Base-by-base conservation (phyloP, 2,888 invertebrate species). In the Parnassius smintheus region DNA sequence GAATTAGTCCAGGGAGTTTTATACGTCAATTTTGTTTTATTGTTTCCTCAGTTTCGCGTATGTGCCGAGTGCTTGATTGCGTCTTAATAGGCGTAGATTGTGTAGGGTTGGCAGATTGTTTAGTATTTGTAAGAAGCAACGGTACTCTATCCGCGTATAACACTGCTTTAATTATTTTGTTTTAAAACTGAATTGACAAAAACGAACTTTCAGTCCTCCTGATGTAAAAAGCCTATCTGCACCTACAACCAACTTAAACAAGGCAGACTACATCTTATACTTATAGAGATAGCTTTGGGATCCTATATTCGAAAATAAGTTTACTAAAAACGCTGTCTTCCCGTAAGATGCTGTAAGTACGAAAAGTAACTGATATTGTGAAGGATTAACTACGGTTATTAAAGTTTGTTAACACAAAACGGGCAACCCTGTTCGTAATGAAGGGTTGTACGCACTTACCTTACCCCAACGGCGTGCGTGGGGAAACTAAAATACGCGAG, bases 41-140 rank as follows among this genome's bases (percentile, higher is more conserved):
- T 85, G 85, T 88, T 86, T 86, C 89, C 86, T 86, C 81, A 84
- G 87, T 85, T 87, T 86, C 82, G 82, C 88, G 88, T 88, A 88
- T 88, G 86, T 88, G 86, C 82, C 74, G 86, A 87, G 86, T 80
- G 83, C 80, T 85, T 89, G 88, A 90, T 90, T 88, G 83, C 88
- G 77, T 83, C 82, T 83, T 90, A 88, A 90, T 86, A 82, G 85
- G 77, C 81, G 82, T 81, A 83, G 82, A 81, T 81, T 49, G 52
- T n/a, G 10, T 42, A 60, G 59, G 62, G 62, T 45, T 63, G 59
- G 12, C 59, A 42, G 13, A 41, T 44, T 25, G 44, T 9, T 56
- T 11, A 12, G 1, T 2, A 3, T 35, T 13, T 41, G 9, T 53
- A 46, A 49, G 49, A 49, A 8, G 8, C 46, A 12, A 46, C 11